Evolutionary conservation across 92 coral and sea anemone species (phyloP), one percentile per base, ranked within the genome.

Genomic region (Palythoa heliodiscus): DNA sequence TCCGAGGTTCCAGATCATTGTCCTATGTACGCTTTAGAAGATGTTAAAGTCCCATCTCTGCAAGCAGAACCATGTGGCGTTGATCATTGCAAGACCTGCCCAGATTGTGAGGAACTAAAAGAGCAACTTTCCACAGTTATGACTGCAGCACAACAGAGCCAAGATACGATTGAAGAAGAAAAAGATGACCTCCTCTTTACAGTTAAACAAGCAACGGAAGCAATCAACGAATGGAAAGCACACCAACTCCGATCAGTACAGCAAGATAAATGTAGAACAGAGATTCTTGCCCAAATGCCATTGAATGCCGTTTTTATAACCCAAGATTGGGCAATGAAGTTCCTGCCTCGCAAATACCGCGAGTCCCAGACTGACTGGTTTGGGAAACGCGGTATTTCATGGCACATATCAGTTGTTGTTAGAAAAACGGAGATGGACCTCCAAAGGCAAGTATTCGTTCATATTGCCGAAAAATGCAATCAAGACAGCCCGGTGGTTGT

Each of bases 291-390:
- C 39, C 13, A 22, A 68, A 37, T 68, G 14, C 13, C 12, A 0
- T 8, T 13, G 38, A 68, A 68, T 7, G 37, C 72, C 8, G 39
- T 68, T 11, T 68, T 68, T 2, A 68, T 68, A 10, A 68, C 72
- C 39, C 72, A 68, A 5, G 72, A 68, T 38, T 22, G 72, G 72
- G 72, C 72, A 1, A 68, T 68, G 72, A 89, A 89, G 74, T 89
- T 87, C 85, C 85, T 89, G 35, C 92, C 92, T 14, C 87, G 66
- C 61, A 89, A 82, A 78, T 78, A 78, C 83, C 43, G 83, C 67
- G 87, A 87, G 64, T 67, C 73, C 35, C 87, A 86, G 37, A 69
- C 89, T 14, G 92, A 89, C 57, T 89, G 90, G 90, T 89, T 87
- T 87, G 87, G 78, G 11, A 88, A 84, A 52, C 75, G 89, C 60